Conservation (phyloP, 2,888 invertebrate species). For the Clunio marinus region DNA sequence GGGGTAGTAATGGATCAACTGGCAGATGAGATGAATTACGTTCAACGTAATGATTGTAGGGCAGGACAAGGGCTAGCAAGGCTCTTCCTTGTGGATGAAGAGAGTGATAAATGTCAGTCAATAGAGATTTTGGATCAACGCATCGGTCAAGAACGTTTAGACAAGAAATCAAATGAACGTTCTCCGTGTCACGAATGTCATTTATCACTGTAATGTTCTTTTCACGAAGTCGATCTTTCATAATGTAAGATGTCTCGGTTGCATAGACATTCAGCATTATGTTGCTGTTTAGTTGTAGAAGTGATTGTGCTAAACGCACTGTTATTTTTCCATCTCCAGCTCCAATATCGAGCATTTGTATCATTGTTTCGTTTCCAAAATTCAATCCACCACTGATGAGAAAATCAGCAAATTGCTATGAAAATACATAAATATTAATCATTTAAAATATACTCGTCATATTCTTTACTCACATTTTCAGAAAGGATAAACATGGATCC, state of each 20-base stretch:
- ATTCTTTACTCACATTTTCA: conserved; percentile 48
- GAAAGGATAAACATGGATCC: conserved; percentile 98
- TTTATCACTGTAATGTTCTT: conserved; percentile 46
- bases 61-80: conserved; percentile 86
- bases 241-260: conserved; percentile 87
- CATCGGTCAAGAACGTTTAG: conserved; percentile 93
- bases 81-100: conserved; percentile 70
- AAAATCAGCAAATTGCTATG: conserved; percentile 41
- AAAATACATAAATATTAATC: neutral
- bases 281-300: conserved; percentile 65
- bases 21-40: conserved; percentile 62
- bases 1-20: conserved; percentile 47
- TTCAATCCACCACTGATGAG: conserved; percentile 47
- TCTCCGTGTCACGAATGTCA: conserved; percentile 46
- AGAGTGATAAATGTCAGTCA: conserved; percentile 67
- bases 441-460: neutral
- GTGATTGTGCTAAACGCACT: conserved; percentile 62
- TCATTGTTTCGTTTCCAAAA: conserved; percentile 47
- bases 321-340: conserved; percentile 96
- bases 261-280: conserved; percentile 68
- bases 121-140: conserved; percentile 72
- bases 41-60: conserved; percentile 93
- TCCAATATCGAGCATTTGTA: conserved; percentile 76
- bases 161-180: conserved; percentile 56
- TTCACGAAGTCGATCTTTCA: conserved; percentile 55